Evolutionary conservation across 2,113 vertebrate genomes (phyloP).

Genomic region (Plecotus auritus): DNA sequence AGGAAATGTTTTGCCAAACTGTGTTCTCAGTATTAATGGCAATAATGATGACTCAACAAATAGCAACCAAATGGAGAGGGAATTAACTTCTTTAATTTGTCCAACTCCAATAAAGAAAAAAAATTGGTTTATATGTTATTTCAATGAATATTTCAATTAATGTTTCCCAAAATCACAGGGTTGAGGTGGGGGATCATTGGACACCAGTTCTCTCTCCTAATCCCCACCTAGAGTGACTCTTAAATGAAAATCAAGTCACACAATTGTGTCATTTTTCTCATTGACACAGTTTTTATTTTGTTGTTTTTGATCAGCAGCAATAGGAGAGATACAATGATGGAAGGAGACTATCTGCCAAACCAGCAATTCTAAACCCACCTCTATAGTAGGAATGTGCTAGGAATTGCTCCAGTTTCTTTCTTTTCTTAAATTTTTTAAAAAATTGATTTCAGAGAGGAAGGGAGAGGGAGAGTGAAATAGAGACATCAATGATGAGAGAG

Average conservation of each 20-base stretch:
- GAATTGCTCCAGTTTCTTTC: background rate
- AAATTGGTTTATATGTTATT: background rate
- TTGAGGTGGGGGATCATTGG: background rate
- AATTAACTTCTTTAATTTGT: background rate
- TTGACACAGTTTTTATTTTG: background rate
- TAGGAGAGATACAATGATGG: background rate
- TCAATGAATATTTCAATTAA: constrained; percentile 1
- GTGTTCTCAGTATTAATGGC: constrained; percentile 3
- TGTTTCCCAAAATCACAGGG: background rate
- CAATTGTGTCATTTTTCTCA: background rate
- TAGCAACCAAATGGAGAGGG: background rate
- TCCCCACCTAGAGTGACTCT: background rate
- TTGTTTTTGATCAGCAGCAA: background rate
- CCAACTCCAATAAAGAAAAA: background rate
- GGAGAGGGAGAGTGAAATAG: too few relatives aligned
- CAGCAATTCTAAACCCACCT: background rate
- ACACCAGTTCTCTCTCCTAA: background rate
- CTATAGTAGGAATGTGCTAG: background rate
- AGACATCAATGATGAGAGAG: too few relatives aligned
- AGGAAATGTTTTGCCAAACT: background rate
- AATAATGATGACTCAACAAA: constrained; percentile 4
- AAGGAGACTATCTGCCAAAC: background rate
- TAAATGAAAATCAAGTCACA: constrained; percentile 14
- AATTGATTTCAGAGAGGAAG: too few relatives aligned
- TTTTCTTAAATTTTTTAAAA: too few relatives aligned